Evolutionary conservation across 2,113 vertebrate species (phyloP), one percentile per base, ranked within the genome.

Genomic region (Chelonoidis abingdonii): DNA sequence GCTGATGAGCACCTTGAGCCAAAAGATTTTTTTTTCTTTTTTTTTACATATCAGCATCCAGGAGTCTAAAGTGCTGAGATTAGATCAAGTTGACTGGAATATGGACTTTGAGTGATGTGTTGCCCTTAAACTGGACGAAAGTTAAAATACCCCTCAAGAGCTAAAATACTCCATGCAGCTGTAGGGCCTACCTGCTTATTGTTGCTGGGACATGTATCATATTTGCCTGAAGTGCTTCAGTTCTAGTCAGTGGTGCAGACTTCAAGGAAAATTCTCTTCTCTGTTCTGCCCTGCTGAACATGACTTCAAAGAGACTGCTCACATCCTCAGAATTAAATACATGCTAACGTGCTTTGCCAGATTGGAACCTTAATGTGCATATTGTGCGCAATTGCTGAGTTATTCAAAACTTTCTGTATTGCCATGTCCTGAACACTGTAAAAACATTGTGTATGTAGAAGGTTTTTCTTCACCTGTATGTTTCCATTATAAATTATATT

Each of bases 1-100:
- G 97, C 86, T 95, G 95, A 96, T 96, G 90, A 97, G 80, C 88
- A 98, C 96, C 97, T 98, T 96, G 96, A 98, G 94, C 96, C 97
- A 98, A 97, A 97, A 97, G 86, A 86, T 53, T 2, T 82, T 53
- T 93, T 89, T 53, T 35, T 57, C 31, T 86, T 44, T 62, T 65
- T 62, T 65, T 69, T 19, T 19, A 82, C 75, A 6, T 79, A 83
- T 86, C 85, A 87, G 50, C 65, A 87, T 92, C 62, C 57, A 75
- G 9, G 93, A 52, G 47, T 84, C 79, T 93, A 35, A 89, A 92
- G 75, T 72, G 82, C 44, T 88, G 80, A 90, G 47, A 94, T 89
- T 84, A 93, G 81, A 94, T 76, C 27, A 91, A 54, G n/a, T 16
- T 69, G 62, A 92, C 86, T 56, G 89, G 65, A 92, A 56, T 79